Evolutionary conservation across 2,113 vertebrate species (phyloP).

Genomic region (Sceloporus undulatus): DNA sequence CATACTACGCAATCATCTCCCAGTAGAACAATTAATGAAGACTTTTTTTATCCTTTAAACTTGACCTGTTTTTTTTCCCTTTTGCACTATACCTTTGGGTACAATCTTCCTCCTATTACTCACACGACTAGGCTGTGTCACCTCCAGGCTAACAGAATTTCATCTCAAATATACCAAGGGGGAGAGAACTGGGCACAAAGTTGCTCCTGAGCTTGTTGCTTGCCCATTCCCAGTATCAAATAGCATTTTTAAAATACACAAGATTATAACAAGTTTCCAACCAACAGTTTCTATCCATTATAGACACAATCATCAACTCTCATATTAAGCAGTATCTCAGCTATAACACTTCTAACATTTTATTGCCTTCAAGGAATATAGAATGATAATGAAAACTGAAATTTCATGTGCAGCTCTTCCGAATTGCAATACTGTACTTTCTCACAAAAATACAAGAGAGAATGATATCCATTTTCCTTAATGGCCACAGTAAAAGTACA

Average conservation of each 20-base stretch:
- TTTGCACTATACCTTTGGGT: slow-evolving; percentile 49
- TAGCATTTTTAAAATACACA: not conserved
- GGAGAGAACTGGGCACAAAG: not conserved
- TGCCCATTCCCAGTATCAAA: not conserved
- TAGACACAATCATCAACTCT: not conserved
- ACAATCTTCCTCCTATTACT: slow-evolving; percentile 46
- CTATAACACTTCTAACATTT: not conserved
- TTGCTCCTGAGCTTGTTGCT: not conserved
- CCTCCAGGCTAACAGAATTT: slow-evolving; percentile 41
- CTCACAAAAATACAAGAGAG: not conserved
- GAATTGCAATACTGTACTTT: not conserved
- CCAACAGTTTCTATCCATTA: not conserved
- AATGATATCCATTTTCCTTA: too few species aligned
- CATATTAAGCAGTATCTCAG: not conserved
- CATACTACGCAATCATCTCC: slow-evolving; percentile 75
- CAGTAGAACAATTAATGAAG: slow-evolving; percentile 78
- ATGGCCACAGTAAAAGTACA: too few species aligned
- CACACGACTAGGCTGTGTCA: slow-evolving; percentile 29
- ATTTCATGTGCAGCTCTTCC: not conserved
- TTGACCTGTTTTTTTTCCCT: slow-evolving; percentile 30
- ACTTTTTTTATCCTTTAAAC: slow-evolving; percentile 52
- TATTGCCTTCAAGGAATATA: not conserved
- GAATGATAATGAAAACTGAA: too few species aligned
- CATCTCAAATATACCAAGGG: slow-evolving; percentile 10
- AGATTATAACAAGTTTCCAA: not conserved